A percentile compares a stretch with the other conserved stretches of the same genome.
Conservation (phyloP, 1,140 invertebrate species). For the Neoseiulus cucumeris region DNA sequence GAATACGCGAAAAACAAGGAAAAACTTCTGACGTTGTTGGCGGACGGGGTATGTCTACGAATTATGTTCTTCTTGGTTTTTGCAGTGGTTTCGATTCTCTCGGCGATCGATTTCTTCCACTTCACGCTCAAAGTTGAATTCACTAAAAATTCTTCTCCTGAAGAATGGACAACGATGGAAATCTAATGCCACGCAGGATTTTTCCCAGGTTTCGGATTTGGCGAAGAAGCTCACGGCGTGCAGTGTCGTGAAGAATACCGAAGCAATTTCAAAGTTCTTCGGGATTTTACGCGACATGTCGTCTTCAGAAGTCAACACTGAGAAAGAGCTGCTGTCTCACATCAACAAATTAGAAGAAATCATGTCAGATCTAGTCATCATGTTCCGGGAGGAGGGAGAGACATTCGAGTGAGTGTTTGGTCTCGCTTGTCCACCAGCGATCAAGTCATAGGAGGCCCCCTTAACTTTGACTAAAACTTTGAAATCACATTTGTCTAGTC, state of each 20-base stretch:
- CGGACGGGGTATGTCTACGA: too few relatives aligned
- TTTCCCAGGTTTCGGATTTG: background rate
- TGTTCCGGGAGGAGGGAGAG: background rate
- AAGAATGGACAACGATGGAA: too few relatives aligned
- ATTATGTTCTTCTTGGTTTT: too few relatives aligned
- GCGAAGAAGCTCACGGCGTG: background rate
- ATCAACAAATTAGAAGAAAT: slow-evolving; percentile 1
- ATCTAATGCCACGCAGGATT: too few relatives aligned
- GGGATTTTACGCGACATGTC: background rate
- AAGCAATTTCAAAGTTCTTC: background rate
- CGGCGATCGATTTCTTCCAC: too few relatives aligned
- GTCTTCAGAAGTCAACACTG: background rate
- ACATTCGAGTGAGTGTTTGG: background rate
- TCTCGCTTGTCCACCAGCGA: background rate
- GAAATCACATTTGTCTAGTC: background rate
- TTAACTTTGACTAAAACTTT: background rate
- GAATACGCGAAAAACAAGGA: too few relatives aligned
- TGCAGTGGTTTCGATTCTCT: too few relatives aligned
- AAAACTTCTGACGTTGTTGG: too few relatives aligned
- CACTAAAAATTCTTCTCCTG: too few relatives aligned
- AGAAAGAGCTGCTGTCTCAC: background rate
- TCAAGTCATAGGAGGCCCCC: background rate
- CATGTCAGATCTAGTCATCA: background rate
- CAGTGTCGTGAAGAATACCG: background rate
- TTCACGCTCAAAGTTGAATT: too few relatives aligned